Base-by-base conservation (phyloP, 2,888 invertebrate genomes). In the Clusia tigrina region DNA sequence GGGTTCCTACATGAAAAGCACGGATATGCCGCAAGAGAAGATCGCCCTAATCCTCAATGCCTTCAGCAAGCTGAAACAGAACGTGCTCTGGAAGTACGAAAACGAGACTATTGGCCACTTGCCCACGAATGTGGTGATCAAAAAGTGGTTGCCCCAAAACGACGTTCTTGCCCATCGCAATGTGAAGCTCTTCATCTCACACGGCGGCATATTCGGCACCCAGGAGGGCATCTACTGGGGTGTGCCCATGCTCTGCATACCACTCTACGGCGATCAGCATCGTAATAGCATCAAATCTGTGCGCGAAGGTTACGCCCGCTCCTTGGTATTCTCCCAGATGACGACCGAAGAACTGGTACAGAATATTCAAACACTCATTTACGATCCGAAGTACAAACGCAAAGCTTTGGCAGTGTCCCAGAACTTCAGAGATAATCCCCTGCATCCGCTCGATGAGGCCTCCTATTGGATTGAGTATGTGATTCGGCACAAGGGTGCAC, bases 391-490 rank as follows among this genome's bases (percentile, higher is more conserved):
- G 10, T 85, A 84, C 65, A 81, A 72, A 68, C 78, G 80, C 17
- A 79, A 81, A 60, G 85, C 85, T 0, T 74, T 85, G 67, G 82
- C 84, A 70, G 72, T 85, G 1, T 87, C 87, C 0, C 74, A 74
- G 18, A 76, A 85, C 17, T 88, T 87, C 75, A 82, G 83, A 37
- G 88, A 89, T 71, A 85, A 87, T 71, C 86, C 86, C 0, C 78
- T 86, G 64, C 84, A 85, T 60, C 86, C 89, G 1, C 73, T 88
- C 72, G 86, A 88, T 2, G 87, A 87, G 52, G 87, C 88, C 12
- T 83, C 86, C 54, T 89, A 85, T 76, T 89, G 88, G 88, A 85
- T 88, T 37, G 89, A 89, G 74, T 88, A 88, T 76, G 84, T 87
- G 0, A 84, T 81, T 6, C 74, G 83, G 48, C 80, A 86, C 67